Evolutionary conservation across 2,797 vertebrate species (phyloP).

Genomic region (Pogonophryne albipinna): DNA sequence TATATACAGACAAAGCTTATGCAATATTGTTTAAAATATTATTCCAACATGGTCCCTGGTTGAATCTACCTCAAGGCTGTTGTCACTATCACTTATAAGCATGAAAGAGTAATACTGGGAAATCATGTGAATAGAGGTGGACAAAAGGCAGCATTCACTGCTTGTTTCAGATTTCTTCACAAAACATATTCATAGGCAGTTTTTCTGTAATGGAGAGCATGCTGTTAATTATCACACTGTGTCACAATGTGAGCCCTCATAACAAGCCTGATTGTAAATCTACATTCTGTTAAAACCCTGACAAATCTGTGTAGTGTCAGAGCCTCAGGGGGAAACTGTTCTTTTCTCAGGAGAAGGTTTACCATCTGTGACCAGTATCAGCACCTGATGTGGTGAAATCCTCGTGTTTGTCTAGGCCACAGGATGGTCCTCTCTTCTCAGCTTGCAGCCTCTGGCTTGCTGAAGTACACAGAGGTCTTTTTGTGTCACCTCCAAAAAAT

Average conservation of each 20-base stretch:
- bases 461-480: constrained; percentile 69
- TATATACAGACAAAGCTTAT: constrained; percentile 13
- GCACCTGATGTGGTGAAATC: constrained; percentile 69
- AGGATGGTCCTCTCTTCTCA: constrained; percentile 46
- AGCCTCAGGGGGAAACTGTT: constrained; percentile 63
- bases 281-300: background rate
- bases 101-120: constrained; percentile 38
- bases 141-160: constrained; percentile 64
- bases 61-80: constrained; percentile 33
- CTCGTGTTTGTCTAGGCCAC: constrained; percentile 73
- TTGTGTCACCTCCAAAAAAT: constrained; percentile 67
- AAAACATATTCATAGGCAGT: constrained; percentile 10
- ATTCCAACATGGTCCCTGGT: constrained; percentile 23
- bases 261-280: constrained; percentile 10
- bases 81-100: constrained; percentile 38
- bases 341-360: constrained; percentile 62
- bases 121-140: constrained; percentile 69
- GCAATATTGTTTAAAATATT: constrained; percentile 29
- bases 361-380: constrained; percentile 41
- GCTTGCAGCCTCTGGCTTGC: constrained; percentile 59
- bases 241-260: constrained; percentile 12
- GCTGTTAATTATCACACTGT: constrained; percentile 29
- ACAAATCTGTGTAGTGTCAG: constrained; percentile 42
- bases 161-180: constrained; percentile 7
- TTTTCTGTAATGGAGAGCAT: background rate